A percentile compares a stretch with the other conserved stretches of the same genome.
Conservation (phyloP, 2,113 vertebrate species). For the Sterna hirundo region DNA sequence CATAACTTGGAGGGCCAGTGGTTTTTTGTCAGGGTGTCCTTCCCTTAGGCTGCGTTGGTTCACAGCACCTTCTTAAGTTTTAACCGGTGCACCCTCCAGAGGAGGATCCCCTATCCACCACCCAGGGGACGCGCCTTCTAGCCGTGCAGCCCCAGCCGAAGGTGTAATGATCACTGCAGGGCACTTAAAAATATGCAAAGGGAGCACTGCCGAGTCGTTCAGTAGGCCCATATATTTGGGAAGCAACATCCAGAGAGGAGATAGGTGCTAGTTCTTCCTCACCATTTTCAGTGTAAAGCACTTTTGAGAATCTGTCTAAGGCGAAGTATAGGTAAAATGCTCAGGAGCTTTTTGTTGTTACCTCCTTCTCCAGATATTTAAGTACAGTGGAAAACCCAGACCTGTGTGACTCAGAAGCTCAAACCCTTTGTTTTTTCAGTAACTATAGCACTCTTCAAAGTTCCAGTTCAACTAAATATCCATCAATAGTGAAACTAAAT, state of each 20-base stretch:
- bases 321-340: background rate
- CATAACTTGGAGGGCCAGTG: too few relatives aligned
- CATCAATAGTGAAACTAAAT: background rate
- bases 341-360: background rate
- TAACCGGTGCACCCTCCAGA: too few relatives aligned
- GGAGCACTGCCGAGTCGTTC: background rate
- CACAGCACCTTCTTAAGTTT: too few relatives aligned
- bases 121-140: too few relatives aligned
- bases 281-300: background rate
- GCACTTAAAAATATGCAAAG: background rate
- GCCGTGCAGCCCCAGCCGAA: too few relatives aligned
- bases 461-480: background rate
- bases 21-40: too few relatives aligned
- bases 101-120: too few relatives aligned
- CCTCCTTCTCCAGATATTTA: background rate
- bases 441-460: background rate
- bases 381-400: background rate
- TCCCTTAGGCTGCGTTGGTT: too few relatives aligned
- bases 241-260: background rate
- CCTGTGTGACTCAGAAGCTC: background rate
- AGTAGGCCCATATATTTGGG: accelerated
- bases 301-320: background rate
- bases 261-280: background rate
- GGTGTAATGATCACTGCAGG: background rate
- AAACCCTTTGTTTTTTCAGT: background rate